Percentiles rank a stretch among this genome's conserved stretches.
phyloP scores from a whole-genome alignment of 2,888 invertebrate genomes.

The Cheilosia vulpina region DNA sequence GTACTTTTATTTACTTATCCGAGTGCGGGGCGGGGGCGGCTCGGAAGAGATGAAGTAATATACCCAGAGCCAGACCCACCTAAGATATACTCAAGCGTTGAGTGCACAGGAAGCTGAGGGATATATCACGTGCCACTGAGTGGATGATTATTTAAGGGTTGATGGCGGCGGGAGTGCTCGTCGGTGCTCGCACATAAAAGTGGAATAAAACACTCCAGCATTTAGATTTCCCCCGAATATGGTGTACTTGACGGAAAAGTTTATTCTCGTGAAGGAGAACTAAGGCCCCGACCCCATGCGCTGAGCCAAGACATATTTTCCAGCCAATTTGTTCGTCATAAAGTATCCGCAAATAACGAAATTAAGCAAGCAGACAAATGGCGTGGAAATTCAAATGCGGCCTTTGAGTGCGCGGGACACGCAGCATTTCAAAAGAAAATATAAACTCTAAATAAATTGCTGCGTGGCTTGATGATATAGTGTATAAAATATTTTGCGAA shows the following conservation, averaged over 20 bases:
- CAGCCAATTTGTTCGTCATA: constrained; percentile 75
- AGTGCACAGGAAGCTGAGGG: constrained; percentile 65
- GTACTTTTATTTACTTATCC: constrained; percentile 59
- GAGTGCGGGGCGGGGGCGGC: neutral
- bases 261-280: constrained; percentile 6
- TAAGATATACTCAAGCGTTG: constrained; percentile 54
- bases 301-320: constrained; percentile 70
- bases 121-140: constrained; percentile 72
- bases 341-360: constrained; percentile 75
- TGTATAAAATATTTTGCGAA: constrained; percentile 15
- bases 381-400: constrained; percentile 66
- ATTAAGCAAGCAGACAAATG: constrained; percentile 73
- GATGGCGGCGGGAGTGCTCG: constrained; percentile 15
- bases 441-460: constrained; percentile 48
- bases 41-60: constrained; percentile 45
- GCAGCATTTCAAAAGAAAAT: constrained; percentile 46
- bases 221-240: constrained; percentile 62
- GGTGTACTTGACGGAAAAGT: constrained; percentile 37
- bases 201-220: constrained; percentile 61
- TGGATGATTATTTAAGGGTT: constrained; percentile 73
- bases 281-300: neutral
- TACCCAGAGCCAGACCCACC: constrained; percentile 16
- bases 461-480: constrained; percentile 9
- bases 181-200: constrained; percentile 59
- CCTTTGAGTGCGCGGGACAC: constrained; percentile 2